Percentiles rank a stretch among this genome's conserved stretches.
Conservation (phyloP, 2,888 invertebrate species). For the Rhagonycha fulva region DNA sequence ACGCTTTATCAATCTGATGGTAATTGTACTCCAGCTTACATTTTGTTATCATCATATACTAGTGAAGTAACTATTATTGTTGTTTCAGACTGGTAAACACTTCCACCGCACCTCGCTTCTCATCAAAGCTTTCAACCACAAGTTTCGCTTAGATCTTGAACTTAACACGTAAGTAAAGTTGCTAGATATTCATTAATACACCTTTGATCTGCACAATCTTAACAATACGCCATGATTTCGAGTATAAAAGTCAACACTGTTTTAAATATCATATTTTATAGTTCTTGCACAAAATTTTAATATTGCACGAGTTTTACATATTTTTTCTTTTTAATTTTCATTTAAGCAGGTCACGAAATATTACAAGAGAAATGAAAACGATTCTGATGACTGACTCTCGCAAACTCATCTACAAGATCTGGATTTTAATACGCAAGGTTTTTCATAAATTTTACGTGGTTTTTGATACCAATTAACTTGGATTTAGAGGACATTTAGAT, state of each 20-base stretch:
- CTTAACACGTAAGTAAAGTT: slow-evolving; percentile 86
- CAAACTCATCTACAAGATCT: background rate
- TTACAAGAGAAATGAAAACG: background rate
- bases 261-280: background rate
- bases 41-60: slow-evolving; percentile 14
- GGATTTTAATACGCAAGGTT: background rate
- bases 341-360: background rate
- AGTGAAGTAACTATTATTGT: slow-evolving; percentile 40
- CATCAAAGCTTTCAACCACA: slow-evolving; percentile 96
- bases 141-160: slow-evolving; percentile 93
- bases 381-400: background rate
- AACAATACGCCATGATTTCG: background rate
- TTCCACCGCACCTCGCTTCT: slow-evolving; percentile 92
- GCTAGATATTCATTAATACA: slow-evolving; percentile 20
- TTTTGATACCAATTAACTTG: no score
- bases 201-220: slow-evolving; percentile 12
- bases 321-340: background rate
- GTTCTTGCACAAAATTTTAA: background rate
- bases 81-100: slow-evolving; percentile 88
- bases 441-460: no score
- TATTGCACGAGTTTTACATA: background rate
- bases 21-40: slow-evolving; percentile 8
- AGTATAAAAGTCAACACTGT: background rate
- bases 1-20: background rate
- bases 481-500: no score